These are phyloP conservation scores for Sardina pilchardus DNA, from an alignment of 2,113 vertebrate genomes.

Conservation along the genomic window DNA sequence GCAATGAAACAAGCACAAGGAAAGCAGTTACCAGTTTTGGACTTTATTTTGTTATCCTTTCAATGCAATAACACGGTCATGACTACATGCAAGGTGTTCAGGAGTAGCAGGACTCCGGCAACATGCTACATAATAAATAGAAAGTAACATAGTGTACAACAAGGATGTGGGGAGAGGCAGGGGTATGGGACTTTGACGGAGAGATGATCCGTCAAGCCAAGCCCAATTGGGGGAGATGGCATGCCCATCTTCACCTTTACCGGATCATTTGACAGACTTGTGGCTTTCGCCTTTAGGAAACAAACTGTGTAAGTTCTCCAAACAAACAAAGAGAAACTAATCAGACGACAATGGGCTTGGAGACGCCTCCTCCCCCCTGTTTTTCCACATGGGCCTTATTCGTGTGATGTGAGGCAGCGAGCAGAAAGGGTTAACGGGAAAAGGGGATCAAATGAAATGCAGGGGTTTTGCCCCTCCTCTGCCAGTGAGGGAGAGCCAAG, in stretches of 20 bases:
- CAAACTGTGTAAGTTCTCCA: not conserved
- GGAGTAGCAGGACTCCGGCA: slow-evolving; percentile 47
- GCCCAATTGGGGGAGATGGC: too few species aligned
- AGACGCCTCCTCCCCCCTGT: not conserved
- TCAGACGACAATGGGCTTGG: not conserved
- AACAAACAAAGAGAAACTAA: not conserved
- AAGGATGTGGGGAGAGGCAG: slow-evolving; percentile 40
- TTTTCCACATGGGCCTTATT: not conserved
- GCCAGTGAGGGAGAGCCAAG: not conserved
- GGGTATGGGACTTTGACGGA: not conserved
- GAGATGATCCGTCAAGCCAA: not conserved
- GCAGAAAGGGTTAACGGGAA: not conserved
- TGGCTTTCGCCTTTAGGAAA: not conserved
- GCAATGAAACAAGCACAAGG: not conserved
- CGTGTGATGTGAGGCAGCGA: not conserved
- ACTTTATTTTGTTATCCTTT: slow-evolving; percentile 66
- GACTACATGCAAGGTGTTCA: slow-evolving; percentile 56
- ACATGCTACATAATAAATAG: slow-evolving; percentile 73
- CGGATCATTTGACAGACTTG: not conserved
- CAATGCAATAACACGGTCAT: slow-evolving; percentile 56
- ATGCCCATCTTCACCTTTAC: not conserved
- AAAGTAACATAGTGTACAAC: slow-evolving; percentile 47
- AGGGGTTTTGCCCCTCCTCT: not conserved
- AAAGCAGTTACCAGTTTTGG: slow-evolving; percentile 19
- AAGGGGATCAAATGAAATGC: not conserved